Base-by-base conservation (phyloP, 64 coral and sea anemone species). In the Platygyra sinensis region DNA sequence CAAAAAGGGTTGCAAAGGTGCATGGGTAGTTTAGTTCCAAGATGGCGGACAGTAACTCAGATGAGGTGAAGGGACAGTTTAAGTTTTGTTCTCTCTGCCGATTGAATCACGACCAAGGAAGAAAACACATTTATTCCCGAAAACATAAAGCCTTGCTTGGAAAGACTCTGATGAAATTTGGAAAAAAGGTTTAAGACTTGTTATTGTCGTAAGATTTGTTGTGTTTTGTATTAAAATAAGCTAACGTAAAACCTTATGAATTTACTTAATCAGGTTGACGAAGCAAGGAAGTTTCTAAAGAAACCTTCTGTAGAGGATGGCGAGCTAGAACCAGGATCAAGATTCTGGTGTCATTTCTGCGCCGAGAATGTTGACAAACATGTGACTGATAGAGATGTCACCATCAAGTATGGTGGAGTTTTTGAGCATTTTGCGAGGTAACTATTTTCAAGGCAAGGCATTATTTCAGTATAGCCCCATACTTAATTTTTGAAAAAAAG, bases 331-430 rank as follows among this genome's bases (percentile, higher is more conserved):
- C 97, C 97, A 32, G 97, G 97, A 61, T 91, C 94, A 20, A 90
- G 73, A 73, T 99, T 99, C 81, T 99, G 97, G 97, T 99, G 97
- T 89, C 97, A 99, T 89, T 99, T 99, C 72, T 99, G 97, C 60
- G 39, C 52, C 20, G 74, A 84, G 63, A 80, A 94, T 86, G 79
- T 90, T 15, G 65, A 54, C 12, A 99, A 99, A 72, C 97, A 99
- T 80, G 88, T 99, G 11, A 93, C 97, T 36, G 94, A 99, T 52
- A 80, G 97, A 86, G 88, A 96, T 30, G 87, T 99, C 5, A 80
- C 97, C 18, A 93, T 99, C 69, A 87, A 52, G 50, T 99, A 88
- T 91, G 97, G 97, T 60, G 94, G 97, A 80, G 84, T 96, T 22
- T 99, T 99, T 93, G 97, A 99, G 77, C 97, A 99, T 52, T 96